Evolutionary conservation across 1,140 invertebrate genomes (phyloP), one percentile per base, ranked within the genome.

Genomic region (Drosophila insularis): DNA sequence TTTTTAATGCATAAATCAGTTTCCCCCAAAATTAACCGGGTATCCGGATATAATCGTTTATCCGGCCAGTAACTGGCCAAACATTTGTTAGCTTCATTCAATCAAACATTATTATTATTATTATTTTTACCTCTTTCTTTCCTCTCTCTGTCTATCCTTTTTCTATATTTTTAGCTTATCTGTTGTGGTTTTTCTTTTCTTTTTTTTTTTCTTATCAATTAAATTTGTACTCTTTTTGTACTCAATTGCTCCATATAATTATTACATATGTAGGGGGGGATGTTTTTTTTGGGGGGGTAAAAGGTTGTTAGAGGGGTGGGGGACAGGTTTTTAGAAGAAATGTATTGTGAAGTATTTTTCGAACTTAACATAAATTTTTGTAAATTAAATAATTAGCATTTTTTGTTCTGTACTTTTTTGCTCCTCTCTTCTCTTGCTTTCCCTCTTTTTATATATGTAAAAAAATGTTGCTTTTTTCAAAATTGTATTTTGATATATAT

Each of bases 241-340:
- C 84, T 89, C 84, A 89, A 89, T 89, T 89, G 84, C 84, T 89
- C 84, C 84, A 89, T 89, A 89, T 89, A 89, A 89, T 80, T 89
- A 89, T 84, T 80, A 89, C 84, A 87, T 81, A 78, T 78, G 76
- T 78, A 78, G 63, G 71, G 81, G 80, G 73, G 62, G 61, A 11
- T 39, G 27, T 46, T 63, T 61, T 61, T 62, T 27, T 27, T 23
- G 79, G 72, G 80, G 69, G 62, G 63, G 17, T 43, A 54, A 39
- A 7, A 27, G 43, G 17, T 21, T 50, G 14, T 2, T 19, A 14
- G 43, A 1, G 14, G 17, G 17, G 0, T 8, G 19, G 43, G 17
- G 17, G 43, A 50, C 2, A 4, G 19, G 17, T 27, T 27, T 27
- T 0, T 50, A 21, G 43, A 50, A 19, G 43, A 50, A 21, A 50